phyloP scores from a whole-genome alignment of 2,113 vertebrate genomes.

The Rhinoderma darwinii region DNA sequence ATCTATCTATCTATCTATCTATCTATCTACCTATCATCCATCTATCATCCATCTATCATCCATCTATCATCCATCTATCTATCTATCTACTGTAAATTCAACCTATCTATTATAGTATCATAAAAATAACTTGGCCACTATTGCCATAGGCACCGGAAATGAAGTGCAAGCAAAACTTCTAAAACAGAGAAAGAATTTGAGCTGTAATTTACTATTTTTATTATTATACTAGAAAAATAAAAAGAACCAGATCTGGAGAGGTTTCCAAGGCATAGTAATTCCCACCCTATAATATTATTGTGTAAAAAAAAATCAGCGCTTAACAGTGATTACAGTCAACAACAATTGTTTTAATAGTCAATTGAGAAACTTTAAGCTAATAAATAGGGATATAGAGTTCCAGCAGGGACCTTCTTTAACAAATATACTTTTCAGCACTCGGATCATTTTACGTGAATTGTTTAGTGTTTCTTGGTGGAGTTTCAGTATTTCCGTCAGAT shows the following conservation, averaged over 20 bases:
- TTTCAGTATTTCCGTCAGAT: constrained; percentile 56
- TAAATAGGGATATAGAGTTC: constrained; percentile 65
- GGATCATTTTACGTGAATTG: constrained; percentile 64
- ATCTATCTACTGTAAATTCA: too few relatives aligned
- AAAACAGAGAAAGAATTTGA: not conserved
- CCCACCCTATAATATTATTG: constrained; percentile 23
- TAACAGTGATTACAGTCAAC: constrained; percentile 53
- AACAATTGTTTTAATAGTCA: constrained; percentile 59
- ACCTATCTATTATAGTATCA: not conserved
- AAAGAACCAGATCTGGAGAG: constrained; percentile 21
- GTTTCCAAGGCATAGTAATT: constrained; percentile 18
- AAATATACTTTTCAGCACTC: constrained; percentile 71
- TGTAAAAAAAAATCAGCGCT: constrained; percentile 42
- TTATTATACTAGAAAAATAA: constrained; percentile 1
- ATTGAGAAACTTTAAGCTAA: constrained; percentile 63
- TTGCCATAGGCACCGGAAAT: not conserved
- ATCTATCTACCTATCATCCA: too few relatives aligned
- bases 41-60: too few relatives aligned
- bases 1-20: too few relatives aligned
- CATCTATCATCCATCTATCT: too few relatives aligned
- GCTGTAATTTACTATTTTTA: not conserved
- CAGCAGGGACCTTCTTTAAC: constrained; percentile 59
- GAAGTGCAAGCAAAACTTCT: not conserved
- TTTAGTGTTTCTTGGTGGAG: constrained; percentile 64
- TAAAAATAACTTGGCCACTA: not conserved